Conservation (phyloP, 2,113 vertebrate species). For the Beaufortia kweichowensis region DNA sequence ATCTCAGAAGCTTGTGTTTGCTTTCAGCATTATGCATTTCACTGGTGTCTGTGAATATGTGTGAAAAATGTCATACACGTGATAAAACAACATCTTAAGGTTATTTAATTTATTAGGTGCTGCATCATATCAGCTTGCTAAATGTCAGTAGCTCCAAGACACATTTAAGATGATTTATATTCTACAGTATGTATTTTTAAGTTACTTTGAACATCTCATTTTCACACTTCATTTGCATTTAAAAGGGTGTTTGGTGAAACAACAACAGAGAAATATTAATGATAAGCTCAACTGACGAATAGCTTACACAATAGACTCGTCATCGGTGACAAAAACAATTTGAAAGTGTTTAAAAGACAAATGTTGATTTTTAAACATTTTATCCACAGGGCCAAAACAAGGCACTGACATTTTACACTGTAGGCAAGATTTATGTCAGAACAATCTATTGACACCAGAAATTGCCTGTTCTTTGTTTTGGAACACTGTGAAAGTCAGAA, state of each 20-base stretch:
- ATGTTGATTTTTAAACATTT: not conserved
- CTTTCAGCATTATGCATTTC: not conserved
- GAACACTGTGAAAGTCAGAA: constrained; percentile 27
- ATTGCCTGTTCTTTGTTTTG: constrained; percentile 13
- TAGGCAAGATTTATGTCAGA: constrained; percentile 15
- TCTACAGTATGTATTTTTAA: not conserved
- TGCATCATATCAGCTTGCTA: constrained; percentile 35
- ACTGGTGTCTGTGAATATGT: not conserved
- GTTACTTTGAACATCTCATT: not conserved
- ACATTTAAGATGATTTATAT: not conserved
- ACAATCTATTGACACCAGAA: not conserved
- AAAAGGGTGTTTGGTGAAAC: not conserved
- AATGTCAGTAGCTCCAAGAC: not conserved
- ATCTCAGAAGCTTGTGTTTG: not conserved
- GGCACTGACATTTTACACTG: constrained; percentile 3
- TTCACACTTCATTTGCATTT: constrained; percentile 4
- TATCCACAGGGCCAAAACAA: not conserved
- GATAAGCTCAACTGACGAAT: not conserved
- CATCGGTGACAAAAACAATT: too few relatives aligned
- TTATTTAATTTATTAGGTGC: constrained; percentile 30
- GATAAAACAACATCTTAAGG: constrained; percentile 30
- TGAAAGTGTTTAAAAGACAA: too few relatives aligned
- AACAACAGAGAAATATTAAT: not conserved
- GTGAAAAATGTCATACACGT: constrained; percentile 32
- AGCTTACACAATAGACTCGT: too few relatives aligned